These are phyloP conservation scores for Ctenosaura bakeri DNA, from an alignment of 2,797 vertebrate species.

Conservation along the genomic window DNA sequence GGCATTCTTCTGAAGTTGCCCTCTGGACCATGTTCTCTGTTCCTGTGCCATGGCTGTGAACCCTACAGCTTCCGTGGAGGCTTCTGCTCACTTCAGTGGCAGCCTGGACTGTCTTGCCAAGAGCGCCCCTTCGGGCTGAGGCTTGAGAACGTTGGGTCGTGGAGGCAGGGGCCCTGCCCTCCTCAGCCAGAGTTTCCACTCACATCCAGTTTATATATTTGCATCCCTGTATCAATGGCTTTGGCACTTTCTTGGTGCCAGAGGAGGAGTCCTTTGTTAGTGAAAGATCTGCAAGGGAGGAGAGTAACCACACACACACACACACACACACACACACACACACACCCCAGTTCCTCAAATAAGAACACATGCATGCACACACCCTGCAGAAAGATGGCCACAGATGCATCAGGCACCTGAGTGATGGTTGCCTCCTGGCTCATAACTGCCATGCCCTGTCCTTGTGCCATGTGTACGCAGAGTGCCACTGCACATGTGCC, in stretches of 20 bases:
- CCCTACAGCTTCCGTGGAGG: no score
- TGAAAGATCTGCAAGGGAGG: background rate
- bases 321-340: background rate
- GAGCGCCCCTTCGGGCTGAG: no score
- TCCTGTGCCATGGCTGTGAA: no score
- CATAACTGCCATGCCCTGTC: background rate
- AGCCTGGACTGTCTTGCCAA: no score
- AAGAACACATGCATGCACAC: background rate
- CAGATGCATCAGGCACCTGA: background rate
- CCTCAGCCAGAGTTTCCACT: background rate
- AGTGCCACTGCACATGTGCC: background rate
- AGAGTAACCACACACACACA: background rate
- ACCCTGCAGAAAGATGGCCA: background rate
- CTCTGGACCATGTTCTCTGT: no score
- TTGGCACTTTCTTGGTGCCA: background rate
- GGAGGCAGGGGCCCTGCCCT: no score
- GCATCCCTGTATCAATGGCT: background rate
- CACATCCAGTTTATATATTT: slow-evolving; percentile 5
- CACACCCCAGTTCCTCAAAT: background rate
- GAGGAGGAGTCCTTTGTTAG: background rate
- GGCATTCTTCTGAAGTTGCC: no score
- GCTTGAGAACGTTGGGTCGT: no score
- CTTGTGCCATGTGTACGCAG: no score
- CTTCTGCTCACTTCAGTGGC: no score
- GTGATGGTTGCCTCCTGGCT: background rate